Base-by-base conservation (phyloP, 2,797 vertebrate species). In the Poecile montanus region DNA sequence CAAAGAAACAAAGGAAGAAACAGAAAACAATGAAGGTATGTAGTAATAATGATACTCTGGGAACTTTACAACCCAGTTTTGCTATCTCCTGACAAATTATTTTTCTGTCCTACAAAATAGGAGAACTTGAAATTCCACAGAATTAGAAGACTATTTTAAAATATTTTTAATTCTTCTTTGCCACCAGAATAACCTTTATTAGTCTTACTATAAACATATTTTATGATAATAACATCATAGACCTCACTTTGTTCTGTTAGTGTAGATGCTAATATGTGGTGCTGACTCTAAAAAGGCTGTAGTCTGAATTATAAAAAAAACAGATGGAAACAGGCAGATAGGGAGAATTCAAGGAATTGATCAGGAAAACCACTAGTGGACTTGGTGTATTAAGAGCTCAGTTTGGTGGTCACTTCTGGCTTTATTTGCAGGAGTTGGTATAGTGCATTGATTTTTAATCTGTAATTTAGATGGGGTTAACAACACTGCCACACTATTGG, bases 1-100 rank as follows among this genome's bases (percentile, higher is more conserved):
- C 99, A 26, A 99, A 99, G 97, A 99, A 99, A 95, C 99, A 99
- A 97, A 99, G 98, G 97, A 99, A 98, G 97, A 99, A 98, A 91
- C 98, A 99, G 97, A 99, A 98, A 97, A 97, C 95, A 10, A 63
- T 71, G 62, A 97, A 97, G 90, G 99, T 99, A 97, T 94, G 98
- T 81, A 80, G 26, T 67, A 23, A 32, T 18, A 34, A 30, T 73
- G 23, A 71, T 89, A 57, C 9, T 36, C 10, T 6, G 15, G 11
- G 27, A 82, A 22, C 16, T 86, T 94, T 65, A 58, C 23, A 78
- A 38, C 3, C 9, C 7, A 5, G 16, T 65, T 78, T 58, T 91
- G 5, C 71, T 53, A 29, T 27, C 26, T 72, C n/a, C 32, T 83
- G 38, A 36, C 13, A 60, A 23, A 36, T 67, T 38, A 19, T 47